Conservation (phyloP, 2,113 vertebrate species). For the Ia io region DNA sequence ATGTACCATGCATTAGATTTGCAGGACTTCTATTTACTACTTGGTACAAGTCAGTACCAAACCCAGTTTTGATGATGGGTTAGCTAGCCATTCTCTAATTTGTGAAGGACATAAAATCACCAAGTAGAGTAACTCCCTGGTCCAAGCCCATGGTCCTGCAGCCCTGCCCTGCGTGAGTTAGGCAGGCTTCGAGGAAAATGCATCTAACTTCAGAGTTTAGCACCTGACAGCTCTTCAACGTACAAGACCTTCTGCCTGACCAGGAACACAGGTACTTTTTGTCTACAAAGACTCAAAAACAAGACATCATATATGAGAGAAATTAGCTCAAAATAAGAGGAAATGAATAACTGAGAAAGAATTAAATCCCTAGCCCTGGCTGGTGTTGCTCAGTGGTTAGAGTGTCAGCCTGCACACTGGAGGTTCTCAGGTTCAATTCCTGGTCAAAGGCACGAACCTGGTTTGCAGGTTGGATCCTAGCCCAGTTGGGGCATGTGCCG, state of each 20-base stretch:
- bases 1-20: background rate
- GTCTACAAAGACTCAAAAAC: accelerated
- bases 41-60: background rate
- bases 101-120: background rate
- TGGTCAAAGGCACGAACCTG: too few relatives aligned
- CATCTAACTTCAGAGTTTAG: background rate
- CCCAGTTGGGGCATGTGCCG: too few relatives aligned
- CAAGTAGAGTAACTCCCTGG: background rate
- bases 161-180: background rate
- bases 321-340: background rate
- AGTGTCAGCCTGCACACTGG: too few relatives aligned
- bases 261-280: accelerated
- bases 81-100: background rate
- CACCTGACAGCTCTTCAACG: background rate
- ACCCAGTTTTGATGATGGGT: background rate
- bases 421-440: too few relatives aligned
- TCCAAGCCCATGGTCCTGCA: background rate
- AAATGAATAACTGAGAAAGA: background rate
- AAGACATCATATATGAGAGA: background rate
- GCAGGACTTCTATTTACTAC: background rate
- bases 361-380: background rate
- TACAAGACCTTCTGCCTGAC: background rate
- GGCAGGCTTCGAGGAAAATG: background rate
- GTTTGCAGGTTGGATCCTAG: too few relatives aligned
- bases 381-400: too few relatives aligned